phyloP scores from a whole-genome alignment of 2,888 invertebrate species.

The Galerucella pusilla region DNA sequence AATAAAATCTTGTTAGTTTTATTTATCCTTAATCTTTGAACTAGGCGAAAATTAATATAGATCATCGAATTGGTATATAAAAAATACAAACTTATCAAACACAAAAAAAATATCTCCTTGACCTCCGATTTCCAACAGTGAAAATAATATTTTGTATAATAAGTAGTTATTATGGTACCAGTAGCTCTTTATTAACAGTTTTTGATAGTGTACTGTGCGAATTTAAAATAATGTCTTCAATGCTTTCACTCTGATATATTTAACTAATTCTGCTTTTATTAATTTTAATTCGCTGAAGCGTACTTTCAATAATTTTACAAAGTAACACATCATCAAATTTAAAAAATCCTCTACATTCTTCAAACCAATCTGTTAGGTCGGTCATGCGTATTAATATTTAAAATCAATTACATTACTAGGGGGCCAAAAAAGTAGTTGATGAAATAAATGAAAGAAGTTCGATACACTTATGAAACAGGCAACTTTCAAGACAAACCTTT shows the following conservation, averaged over 20 bases:
- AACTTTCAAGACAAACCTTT: slow-evolving; percentile 14
- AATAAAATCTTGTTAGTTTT: not conserved
- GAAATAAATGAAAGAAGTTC: not conserved
- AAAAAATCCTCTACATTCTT: not conserved
- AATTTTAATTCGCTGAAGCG: not conserved
- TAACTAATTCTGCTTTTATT: not conserved
- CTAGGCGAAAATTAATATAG: no score
- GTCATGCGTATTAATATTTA: not conserved
- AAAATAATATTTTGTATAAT: no score
- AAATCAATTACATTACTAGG: not conserved
- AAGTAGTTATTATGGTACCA: no score
- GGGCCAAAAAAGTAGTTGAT: not conserved
- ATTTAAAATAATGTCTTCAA: no score
- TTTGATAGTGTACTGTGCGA: no score
- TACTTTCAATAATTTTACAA: not conserved
- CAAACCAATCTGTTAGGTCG: not conserved
- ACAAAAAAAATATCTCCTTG: no score
- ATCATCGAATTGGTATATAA: no score
- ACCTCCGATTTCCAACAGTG: no score
- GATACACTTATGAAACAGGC: not conserved
- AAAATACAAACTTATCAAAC: no score
- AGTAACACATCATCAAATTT: not conserved
- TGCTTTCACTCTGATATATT: no score
- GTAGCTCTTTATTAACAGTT: no score
- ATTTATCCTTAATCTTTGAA: no score